A percentile compares a stretch with the other conserved stretches of the same genome.
Conservation (phyloP, 1,140 invertebrate species). For the Luehdorfia chinensis region DNA sequence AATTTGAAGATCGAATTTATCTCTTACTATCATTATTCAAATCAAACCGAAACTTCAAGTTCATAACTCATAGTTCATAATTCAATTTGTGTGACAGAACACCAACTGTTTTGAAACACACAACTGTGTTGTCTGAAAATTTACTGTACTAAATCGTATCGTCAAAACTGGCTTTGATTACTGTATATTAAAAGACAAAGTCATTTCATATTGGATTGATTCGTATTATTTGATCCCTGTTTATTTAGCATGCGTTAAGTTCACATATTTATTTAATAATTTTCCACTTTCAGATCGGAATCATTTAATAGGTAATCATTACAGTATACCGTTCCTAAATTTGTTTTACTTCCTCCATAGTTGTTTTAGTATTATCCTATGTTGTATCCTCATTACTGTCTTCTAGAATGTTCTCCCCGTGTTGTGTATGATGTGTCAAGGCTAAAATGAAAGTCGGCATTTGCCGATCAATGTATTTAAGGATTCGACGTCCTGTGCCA, state of each 20-base stretch:
- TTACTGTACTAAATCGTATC: too few relatives aligned
- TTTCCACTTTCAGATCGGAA: conserved; percentile 78
- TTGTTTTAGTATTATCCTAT: conserved; percentile 59
- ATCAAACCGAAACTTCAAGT: conserved; percentile 23
- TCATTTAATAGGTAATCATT: conserved; percentile 77
- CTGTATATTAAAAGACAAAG: too few relatives aligned
- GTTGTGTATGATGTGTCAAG: conserved; percentile 46
- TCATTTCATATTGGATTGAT: conserved; percentile 15
- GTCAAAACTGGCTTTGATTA: background rate
- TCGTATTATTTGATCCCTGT: conserved; percentile 21
- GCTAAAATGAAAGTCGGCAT: conserved; percentile 6
- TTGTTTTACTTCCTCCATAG: conserved; percentile 51
- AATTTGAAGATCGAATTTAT: conserved; percentile 33
- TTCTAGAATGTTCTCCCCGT: conserved; percentile 46
- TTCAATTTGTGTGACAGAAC: too few relatives aligned
- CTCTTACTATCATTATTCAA: too few relatives aligned
- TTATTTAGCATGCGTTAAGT: conserved; percentile 42
- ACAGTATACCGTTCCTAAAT: conserved; percentile 49
- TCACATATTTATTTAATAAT: conserved; percentile 65
- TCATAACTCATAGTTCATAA: too few relatives aligned
- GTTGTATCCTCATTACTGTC: conserved; percentile 44
- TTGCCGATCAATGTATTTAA: conserved; percentile 5
- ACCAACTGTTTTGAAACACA: too few relatives aligned
- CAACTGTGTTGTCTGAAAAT: too few relatives aligned
- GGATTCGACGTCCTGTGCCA: conserved; percentile 9